Evolutionary conservation across 2,797 vertebrate species (phyloP).

Genomic region (Enteromius trimaculatus): DNA sequence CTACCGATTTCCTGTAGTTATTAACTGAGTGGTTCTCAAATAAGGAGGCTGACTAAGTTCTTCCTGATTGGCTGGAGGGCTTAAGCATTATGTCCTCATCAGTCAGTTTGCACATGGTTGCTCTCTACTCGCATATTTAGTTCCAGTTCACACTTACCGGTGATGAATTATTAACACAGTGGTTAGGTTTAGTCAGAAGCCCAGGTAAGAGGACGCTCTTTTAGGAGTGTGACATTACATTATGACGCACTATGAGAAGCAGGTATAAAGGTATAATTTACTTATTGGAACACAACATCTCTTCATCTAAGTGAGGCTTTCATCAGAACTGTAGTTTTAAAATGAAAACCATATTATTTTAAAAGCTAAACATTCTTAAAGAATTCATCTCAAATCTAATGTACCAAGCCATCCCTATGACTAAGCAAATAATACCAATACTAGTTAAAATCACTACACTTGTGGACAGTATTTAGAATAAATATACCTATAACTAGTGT

Average conservation of each 20-base stretch:
- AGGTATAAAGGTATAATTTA: neutral
- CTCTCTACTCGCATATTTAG: constrained; percentile 5
- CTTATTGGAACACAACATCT: neutral
- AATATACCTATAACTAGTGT: no score
- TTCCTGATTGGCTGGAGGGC: constrained; percentile 29
- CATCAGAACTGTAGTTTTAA: neutral
- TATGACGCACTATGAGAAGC: neutral
- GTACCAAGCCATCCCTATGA: neutral
- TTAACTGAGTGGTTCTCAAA: neutral
- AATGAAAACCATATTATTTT: neutral
- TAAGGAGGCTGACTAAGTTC: constrained; percentile 11
- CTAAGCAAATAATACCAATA: neutral
- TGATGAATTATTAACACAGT: constrained; percentile 12
- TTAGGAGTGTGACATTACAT: neutral
- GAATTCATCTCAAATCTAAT: neutral
- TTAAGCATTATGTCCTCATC: neutral
- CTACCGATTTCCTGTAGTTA: neutral
- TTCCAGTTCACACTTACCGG: neutral
- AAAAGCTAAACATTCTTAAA: neutral
- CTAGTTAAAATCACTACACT: no score
- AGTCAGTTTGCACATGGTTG: constrained; percentile 22
- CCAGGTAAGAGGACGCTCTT: neutral
- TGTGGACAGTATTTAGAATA: no score
- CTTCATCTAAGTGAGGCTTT: neutral
- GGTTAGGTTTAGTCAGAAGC: constrained; percentile 1